Evolutionary conservation across 2,888 invertebrate genomes (phyloP), one percentile per base, ranked within the genome.

Genomic region (Sabellastarte sp.): DNA sequence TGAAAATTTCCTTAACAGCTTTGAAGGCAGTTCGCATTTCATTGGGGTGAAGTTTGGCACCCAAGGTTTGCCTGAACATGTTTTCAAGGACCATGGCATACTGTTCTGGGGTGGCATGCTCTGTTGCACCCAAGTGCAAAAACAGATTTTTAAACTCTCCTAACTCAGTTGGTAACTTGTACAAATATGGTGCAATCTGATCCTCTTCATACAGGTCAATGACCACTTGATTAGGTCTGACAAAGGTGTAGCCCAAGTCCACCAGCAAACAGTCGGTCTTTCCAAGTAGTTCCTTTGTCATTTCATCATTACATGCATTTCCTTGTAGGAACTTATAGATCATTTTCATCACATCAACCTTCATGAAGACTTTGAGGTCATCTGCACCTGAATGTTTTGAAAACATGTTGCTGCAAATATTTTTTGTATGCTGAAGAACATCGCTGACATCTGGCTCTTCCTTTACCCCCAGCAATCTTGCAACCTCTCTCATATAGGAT

Each of bases 121-220:
- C 57, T 10, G 73, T 65, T 3, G 70, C 71, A 2, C 74, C 74
- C 15, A 74, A 65, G 53, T 64, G 59, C 33, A 68, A 31, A 57
- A 74, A 69, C 32, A 74, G 63, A n/a, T 57, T 57, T 60, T 74
- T 71, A 61, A 69, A 74, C 60, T 74, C 72, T 15, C 73, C 72
- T 5, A 74, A 67, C 31, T 74, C 71, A 3, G 68, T 69, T 15
- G 74, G 74, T 0, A 67, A 64, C 52, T 70, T 72, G 61, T 66
- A 70, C 32, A 74, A 63, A 62, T 72, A 74, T 0, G 74, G 74
- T 24, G 63, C 56, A 50, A 74, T 73, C 63, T 74, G 74, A 55
- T 74, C 73, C 51, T 74, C 74, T 24, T 73, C 73, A 58, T 70
- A 72, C 50, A 74, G 60, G 61, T 70, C 72, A 28, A 74, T 69